These are phyloP conservation scores for Tupaia chinensis DNA, from an alignment of 2,113 vertebrate species.

Conservation along the genomic window DNA sequence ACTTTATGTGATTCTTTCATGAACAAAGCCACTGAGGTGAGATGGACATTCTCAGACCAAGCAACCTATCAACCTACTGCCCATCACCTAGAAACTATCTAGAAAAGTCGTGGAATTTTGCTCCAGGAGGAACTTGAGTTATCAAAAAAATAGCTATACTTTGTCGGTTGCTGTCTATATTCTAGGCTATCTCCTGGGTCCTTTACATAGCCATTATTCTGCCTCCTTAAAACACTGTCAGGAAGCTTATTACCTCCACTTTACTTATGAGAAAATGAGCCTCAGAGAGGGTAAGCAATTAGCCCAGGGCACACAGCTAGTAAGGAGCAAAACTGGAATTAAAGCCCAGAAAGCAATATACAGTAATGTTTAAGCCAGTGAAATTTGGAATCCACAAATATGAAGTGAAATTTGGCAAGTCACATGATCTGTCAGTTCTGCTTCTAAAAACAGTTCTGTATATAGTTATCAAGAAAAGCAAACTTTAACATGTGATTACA, in stretches of 20 bases:
- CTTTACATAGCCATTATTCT: not conserved
- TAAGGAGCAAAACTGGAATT: not conserved
- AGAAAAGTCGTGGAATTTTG: not conserved
- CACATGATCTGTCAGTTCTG: not conserved
- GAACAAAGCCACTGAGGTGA: not conserved
- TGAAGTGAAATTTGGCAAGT: not conserved
- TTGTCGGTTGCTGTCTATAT: not conserved
- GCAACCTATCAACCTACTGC: not conserved
- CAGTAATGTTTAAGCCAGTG: not conserved
- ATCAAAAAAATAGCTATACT: not conserved
- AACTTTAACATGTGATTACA: not conserved
- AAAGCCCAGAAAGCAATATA: not conserved
- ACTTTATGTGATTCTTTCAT: not conserved
- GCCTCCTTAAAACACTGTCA: not conserved
- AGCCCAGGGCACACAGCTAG: not conserved
- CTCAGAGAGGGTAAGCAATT: not conserved
- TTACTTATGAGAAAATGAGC: not conserved
- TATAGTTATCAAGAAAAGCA: slow-evolving; percentile 25
- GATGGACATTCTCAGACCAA: not conserved
- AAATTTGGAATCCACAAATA: not conserved
- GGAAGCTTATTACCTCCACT: not conserved
- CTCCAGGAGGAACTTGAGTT: not conserved
- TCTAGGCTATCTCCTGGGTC: not conserved
- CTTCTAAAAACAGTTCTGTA: not conserved
- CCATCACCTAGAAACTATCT: not conserved